Evolutionary conservation across 1,140 invertebrate species (phyloP).

Genomic region (Neodiprion virginianus): DNA sequence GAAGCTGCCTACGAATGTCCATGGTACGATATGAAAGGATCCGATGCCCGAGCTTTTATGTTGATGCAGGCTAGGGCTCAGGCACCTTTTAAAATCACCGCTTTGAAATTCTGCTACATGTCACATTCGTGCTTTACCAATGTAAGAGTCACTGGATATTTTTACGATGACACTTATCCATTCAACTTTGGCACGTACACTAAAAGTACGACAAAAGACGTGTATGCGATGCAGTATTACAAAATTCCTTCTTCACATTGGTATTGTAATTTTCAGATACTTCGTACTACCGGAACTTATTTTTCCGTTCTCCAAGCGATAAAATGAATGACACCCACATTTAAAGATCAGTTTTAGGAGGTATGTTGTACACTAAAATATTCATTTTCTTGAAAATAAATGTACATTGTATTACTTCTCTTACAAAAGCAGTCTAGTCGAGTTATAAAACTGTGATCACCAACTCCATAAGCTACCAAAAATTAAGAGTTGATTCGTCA

Average conservation of each 20-base stretch:
- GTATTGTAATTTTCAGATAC: slow-evolving; percentile 14
- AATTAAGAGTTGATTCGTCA: neutral
- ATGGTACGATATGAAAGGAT: slow-evolving; percentile 11
- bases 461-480: neutral
- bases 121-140: slow-evolving; percentile 6
- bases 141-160: slow-evolving; percentile 10
- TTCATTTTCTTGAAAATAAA: neutral
- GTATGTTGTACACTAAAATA: neutral
- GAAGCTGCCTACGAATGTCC: slow-evolving; percentile 13
- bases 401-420: neutral
- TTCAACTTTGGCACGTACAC: neutral
- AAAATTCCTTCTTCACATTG: neutral
- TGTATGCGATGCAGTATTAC: too few relatives aligned
- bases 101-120: slow-evolving; percentile 15
- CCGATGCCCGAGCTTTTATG: slow-evolving; percentile 13
- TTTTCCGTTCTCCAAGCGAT: slow-evolving; percentile 17
- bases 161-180: neutral
- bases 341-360: neutral
- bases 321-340: neutral
- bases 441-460: neutral
- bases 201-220: neutral
- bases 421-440: too few relatives aligned
- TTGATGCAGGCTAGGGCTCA: slow-evolving; percentile 14
- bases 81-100: slow-evolving; percentile 18
- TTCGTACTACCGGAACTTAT: slow-evolving; percentile 9